Conservation (phyloP, 2,113 vertebrate genomes). For the Gadus chalcogrammus region DNA sequence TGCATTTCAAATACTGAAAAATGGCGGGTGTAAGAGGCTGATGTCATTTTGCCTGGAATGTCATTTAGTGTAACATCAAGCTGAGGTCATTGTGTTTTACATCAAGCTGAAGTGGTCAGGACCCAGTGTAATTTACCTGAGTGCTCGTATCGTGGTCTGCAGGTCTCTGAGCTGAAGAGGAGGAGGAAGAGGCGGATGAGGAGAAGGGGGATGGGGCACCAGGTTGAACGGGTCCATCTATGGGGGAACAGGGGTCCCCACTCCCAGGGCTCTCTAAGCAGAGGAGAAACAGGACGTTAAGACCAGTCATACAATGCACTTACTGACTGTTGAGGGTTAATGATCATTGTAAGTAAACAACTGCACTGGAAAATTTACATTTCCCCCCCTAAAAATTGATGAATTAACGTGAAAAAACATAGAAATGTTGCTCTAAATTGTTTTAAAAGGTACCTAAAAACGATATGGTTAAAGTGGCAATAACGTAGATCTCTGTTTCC, state of each 20-base stretch:
- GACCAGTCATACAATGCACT: neutral
- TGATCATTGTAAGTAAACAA: too few relatives aligned
- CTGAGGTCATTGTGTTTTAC: neutral
- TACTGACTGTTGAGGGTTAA: too few relatives aligned
- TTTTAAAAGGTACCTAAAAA: too few relatives aligned
- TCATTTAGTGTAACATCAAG: neutral
- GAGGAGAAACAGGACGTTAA: slow-evolving; percentile 1
- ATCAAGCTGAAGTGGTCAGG: neutral
- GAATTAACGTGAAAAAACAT: too few relatives aligned
- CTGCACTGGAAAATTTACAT: too few relatives aligned
- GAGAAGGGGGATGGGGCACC: slow-evolving; percentile 73
- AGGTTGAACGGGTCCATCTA: slow-evolving; percentile 77
- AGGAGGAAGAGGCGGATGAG: slow-evolving; percentile 44
- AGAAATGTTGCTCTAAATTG: too few relatives aligned
- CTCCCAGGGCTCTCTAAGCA: slow-evolving; percentile 71
- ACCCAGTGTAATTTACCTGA: slow-evolving; percentile 67
- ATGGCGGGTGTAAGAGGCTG: too few relatives aligned
- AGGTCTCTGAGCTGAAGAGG: slow-evolving; percentile 64
- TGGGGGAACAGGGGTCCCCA: slow-evolving; percentile 76
- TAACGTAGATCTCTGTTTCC: too few relatives aligned
- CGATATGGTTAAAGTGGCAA: too few relatives aligned
- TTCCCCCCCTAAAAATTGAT: too few relatives aligned
- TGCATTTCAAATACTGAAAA: too few relatives aligned
- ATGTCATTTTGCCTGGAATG: neutral
- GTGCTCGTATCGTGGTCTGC: slow-evolving; percentile 47